Evolutionary conservation across 2,888 invertebrate species (phyloP).

Genomic region (Dilophus febrilis): DNA sequence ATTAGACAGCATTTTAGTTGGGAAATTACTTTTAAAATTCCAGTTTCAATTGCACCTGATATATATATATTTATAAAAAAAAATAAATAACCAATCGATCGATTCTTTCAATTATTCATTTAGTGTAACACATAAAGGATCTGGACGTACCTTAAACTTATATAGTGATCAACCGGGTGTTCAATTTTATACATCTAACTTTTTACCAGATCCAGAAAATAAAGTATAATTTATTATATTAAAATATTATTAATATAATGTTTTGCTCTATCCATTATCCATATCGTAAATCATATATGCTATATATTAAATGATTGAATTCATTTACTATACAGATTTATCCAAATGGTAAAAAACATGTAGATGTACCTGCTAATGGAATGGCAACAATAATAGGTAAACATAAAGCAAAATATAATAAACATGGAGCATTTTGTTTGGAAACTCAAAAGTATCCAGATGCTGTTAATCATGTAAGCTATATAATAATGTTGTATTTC

Average conservation of each 20-base stretch:
- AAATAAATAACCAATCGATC: too few species aligned
- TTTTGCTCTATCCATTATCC: not conserved
- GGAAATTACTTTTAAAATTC: too few species aligned
- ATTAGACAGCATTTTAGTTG: too few species aligned
- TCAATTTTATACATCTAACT: conserved; percentile 76
- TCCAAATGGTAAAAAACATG: conserved; percentile 14
- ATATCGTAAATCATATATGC: too few species aligned
- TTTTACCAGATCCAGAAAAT: conserved; percentile 41
- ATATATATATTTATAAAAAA: too few species aligned
- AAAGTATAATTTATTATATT: conserved; percentile 15
- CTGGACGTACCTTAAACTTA: conserved; percentile 61
- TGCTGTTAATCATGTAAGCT: conserved; percentile 62
- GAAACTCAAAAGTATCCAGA: conserved; percentile 91
- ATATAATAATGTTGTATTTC: too few species aligned
- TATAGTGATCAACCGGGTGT: conserved; percentile 78
- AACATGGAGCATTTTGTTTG: conserved; percentile 68
- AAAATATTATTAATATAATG: not conserved
- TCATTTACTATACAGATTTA: conserved; percentile 4
- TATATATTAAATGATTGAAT: not conserved
- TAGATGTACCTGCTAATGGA: conserved; percentile 8
- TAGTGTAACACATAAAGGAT: conserved; percentile 45
- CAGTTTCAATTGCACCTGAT: too few species aligned
- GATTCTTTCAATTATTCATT: too few species aligned
- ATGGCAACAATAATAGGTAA: conserved; percentile 45
- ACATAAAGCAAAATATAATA: conserved; percentile 45